Conservation (phyloP, 2,888 invertebrate species). For the Oscheius sp. region DNA sequence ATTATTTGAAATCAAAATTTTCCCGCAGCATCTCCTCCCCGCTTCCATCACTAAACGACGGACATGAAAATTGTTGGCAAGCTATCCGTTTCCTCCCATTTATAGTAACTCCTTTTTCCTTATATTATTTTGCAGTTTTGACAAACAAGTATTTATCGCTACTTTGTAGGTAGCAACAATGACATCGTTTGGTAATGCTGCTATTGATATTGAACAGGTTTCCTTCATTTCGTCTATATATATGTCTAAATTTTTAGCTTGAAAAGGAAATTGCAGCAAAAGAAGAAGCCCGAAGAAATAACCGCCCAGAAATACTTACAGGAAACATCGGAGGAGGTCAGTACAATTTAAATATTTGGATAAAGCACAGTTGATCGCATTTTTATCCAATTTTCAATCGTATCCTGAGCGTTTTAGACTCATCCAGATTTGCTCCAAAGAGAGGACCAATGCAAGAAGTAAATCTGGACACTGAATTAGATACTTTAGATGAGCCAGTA, state of each 20-base stretch:
- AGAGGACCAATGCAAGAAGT: slow-evolving; percentile 53
- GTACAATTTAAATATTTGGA: not conserved
- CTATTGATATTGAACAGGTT: slow-evolving; percentile 64
- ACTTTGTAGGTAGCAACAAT: slow-evolving; percentile 29
- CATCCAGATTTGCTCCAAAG: slow-evolving; percentile 14
- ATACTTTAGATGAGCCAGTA: slow-evolving; percentile 73
- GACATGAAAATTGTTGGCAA: no score
- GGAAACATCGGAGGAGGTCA: slow-evolving; percentile 45
- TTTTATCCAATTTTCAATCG: not conserved
- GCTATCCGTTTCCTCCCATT: no score
- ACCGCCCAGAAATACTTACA: slow-evolving; percentile 44
- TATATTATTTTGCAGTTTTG: no score
- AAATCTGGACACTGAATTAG: slow-evolving; percentile 66
- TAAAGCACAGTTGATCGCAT: not conserved
- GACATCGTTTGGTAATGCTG: slow-evolving; percentile 59
- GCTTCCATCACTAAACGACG: no score
- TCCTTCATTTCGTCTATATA: not conserved
- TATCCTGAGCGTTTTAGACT: slow-evolving; percentile 21
- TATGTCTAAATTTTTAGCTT: slow-evolving; percentile 53
- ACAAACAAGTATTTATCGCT: not conserved
- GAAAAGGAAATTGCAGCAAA: slow-evolving; percentile 71
- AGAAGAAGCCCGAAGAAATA: slow-evolving; percentile 50
- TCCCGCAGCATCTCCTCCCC: no score
- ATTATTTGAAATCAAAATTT: not conserved
- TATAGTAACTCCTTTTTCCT: no score